Base-by-base conservation (phyloP, 2,888 invertebrate genomes). In the Galeruca laticollis region DNA sequence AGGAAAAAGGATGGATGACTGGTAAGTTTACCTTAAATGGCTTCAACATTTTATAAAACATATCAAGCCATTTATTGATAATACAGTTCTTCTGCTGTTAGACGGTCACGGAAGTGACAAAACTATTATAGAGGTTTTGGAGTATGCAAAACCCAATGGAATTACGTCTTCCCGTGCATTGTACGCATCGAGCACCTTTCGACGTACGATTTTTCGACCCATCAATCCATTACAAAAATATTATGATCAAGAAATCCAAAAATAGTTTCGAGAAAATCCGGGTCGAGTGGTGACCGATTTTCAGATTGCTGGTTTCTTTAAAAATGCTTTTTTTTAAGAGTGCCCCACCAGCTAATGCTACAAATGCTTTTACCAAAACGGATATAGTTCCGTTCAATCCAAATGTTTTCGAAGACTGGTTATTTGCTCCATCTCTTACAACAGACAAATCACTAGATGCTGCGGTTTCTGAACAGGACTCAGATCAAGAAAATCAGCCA, bases 101-200 rank as follows among this genome's bases (percentile, higher is more conserved):
- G 82, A 81, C 69, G 80, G 80, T 4, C 82, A 82, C 64, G 71
- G 70, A 40, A 76, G 73, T 69, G 79, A 79, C 68, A 73, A 79
- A 67, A 37, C 65, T n/a, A n/a, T n/a, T 33, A 26, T 73, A 10
- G 67, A 64, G n/a, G 47, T 61, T 18, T 33, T 73, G n/a, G 11
- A 69, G 15, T 64, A 49, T 60, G 70, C 71, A 20, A 71, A 73
- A 64, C 61, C 64, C 61, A 68, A 68, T 69, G 72, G 70, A 20
- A 18, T 69, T 26, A 21, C 69, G 13, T 35, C 63, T 70, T 40
- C 67, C 71, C 4, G 2, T 18, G 9, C 49, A 49, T 1, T 11
- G 43, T 10, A 49, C 43, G 15, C n/a, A 43, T 43, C 43, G 43
- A n/a, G 43, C 9, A 13, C 57, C 67, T 35, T 21, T 71, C 20